Base-by-base conservation (phyloP, 2,797 vertebrate genomes). In the Micropoecilia bifurca region DNA sequence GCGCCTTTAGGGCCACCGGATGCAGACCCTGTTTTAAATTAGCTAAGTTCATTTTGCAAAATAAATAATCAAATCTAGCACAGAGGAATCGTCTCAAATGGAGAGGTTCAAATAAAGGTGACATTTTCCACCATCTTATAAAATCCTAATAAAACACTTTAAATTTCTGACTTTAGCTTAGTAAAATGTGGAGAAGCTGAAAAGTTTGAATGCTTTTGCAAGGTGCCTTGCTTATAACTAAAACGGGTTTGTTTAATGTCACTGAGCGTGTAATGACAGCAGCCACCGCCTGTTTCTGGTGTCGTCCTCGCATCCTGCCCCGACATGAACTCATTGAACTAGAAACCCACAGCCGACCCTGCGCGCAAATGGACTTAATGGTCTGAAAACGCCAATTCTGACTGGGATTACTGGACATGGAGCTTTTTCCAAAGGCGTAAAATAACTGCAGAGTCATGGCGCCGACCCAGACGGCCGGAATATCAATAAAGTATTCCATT, bases 401-500 rank as follows among this genome's bases (percentile, higher is more conserved):
- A 80, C 78, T 77, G 55, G 68, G 75, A 88, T 92, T 85, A 94
- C 86, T 81, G 86, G 89, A 92, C 87, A 41, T 80, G 75, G 74
- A 80, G 87, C 84, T 78, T 85, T 69, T 88, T 87, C 33, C 45
- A 85, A 85, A 87, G 79, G 86, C 88, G 87, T 88, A 80, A 77
- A 91, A 94, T 91, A 92, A 90, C 90, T 95, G 95, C 93, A 79
- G 80, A 94, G 94, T 96, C 95, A 95, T 91, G 72, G 88, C 91
- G 85, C 92, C 85, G 84, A 78, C 82, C 84, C 86, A 88, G 88
- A 93, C 77, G 6, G 63, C 76, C 80, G 78, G 89, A 90, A 95
- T 89, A 87, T 95, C 95, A 95, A 95, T 96, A 93, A 88, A 83
- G 90, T 92, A 90, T 93, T 93, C 88, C 91, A 92, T 95, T 95